phyloP scores from a whole-genome alignment of 2,888 invertebrate genomes.

The Himalopsyche anomala region DNA sequence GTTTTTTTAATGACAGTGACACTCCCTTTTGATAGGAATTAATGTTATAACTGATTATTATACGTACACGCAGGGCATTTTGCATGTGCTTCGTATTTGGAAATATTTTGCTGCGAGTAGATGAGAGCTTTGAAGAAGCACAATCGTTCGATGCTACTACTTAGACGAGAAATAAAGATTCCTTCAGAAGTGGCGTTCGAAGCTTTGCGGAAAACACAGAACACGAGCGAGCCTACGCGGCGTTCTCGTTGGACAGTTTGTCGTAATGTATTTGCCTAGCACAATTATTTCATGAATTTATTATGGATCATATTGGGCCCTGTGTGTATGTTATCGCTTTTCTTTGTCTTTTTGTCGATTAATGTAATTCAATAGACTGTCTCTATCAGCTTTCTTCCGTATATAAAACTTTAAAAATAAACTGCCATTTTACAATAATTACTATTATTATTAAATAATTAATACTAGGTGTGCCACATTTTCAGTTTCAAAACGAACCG shows the following conservation, averaged over 20 bases:
- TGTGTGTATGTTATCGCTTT: neutral
- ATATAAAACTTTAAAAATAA: constrained; percentile 22
- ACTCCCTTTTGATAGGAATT: constrained; percentile 20
- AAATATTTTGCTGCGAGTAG: constrained; percentile 1
- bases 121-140: neutral
- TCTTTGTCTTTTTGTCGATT: neutral
- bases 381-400: constrained; percentile 29
- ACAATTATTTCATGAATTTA: neutral
- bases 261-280: neutral
- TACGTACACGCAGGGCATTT: constrained; percentile 9
- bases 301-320: constrained; percentile 5
- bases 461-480: constrained; percentile 26
- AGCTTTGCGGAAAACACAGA: neutral
- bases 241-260: neutral
- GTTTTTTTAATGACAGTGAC: constrained; percentile 2
- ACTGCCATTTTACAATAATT: constrained; percentile 30
- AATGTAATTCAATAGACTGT: constrained; percentile 24
- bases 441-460: neutral
- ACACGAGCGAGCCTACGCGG: neutral
- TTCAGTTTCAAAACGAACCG: neutral
- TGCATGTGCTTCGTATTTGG: neutral
- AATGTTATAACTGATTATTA: neutral
- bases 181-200: neutral
- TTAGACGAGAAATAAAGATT: neutral
- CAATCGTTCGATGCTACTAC: neutral